A percentile compares a stretch with the other conserved stretches of the same genome.
Evolutionary conservation across 2,113 vertebrate species (phyloP).

Genomic region (Paramormyrops kingsleyae): DNA sequence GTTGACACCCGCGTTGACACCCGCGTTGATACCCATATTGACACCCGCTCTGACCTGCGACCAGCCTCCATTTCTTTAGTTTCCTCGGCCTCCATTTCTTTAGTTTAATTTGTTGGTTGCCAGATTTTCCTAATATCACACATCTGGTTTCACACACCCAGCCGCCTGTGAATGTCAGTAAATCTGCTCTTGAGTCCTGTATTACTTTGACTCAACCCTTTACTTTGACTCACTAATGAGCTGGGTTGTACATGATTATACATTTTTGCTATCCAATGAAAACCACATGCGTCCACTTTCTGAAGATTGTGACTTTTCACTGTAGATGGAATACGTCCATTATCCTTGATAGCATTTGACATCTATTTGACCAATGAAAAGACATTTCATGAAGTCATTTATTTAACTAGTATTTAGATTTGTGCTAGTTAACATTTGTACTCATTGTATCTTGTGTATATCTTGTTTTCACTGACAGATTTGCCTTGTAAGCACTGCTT

Average conservation of each 20-base stretch:
- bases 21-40: background rate
- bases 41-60: background rate
- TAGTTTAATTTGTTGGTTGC: background rate
- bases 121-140: background rate
- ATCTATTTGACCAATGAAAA: too few relatives aligned
- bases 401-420: too few relatives aligned
- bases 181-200: background rate
- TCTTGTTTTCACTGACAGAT: too few relatives aligned
- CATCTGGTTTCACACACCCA: background rate
- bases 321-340: too few relatives aligned
- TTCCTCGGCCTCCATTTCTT: background rate
- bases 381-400: too few relatives aligned
- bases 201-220: background rate
- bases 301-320: too few relatives aligned
- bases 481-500: too few relatives aligned
- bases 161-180: background rate
- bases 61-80: background rate
- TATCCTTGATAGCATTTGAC: too few relatives aligned
- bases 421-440: background rate
- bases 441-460: background rate
- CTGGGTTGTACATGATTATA: background rate
- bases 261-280: background rate
- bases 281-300: too few relatives aligned
- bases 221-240: background rate
- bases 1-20: background rate